Percentiles rank a stretch among this genome's conserved stretches.
phyloP scores from a whole-genome alignment of 2,113 vertebrate genomes.

The Caretta caretta region DNA sequence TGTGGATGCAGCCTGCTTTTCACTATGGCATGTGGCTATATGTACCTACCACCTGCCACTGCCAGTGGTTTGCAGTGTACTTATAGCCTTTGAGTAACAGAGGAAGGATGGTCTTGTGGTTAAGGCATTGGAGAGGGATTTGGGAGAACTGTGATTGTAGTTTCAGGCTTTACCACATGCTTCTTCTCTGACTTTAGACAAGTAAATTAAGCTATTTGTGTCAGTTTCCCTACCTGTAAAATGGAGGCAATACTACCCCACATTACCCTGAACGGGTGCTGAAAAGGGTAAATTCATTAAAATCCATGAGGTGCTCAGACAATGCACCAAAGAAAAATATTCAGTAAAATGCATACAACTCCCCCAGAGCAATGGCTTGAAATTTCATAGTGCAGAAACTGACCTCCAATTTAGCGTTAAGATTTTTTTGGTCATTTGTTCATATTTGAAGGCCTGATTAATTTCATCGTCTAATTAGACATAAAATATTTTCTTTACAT shows the following conservation, averaged over 20 bases:
- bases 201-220: not conserved
- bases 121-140: conserved; percentile 11
- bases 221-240: not conserved
- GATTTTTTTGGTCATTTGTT: not conserved
- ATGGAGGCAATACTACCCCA: not conserved
- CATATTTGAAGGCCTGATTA: not conserved
- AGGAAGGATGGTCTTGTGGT: not conserved
- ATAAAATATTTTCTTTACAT: not conserved
- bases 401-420: not conserved
- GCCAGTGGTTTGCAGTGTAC: not conserved
- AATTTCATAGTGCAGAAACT: not conserved
- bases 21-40: not conserved
- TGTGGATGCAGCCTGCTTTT: not conserved
- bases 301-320: not conserved
- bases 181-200: not conserved
- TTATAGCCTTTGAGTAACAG: not conserved
- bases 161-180: not conserved
- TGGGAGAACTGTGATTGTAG: not conserved
- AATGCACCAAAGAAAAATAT: not conserved
- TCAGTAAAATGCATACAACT: accelerated
- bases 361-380: not conserved
- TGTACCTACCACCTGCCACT: not conserved
- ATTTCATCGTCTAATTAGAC: not conserved
- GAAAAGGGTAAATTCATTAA: not conserved
- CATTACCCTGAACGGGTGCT: not conserved